phyloP scores from a whole-genome alignment of 2,113 vertebrate genomes.

The Octodon degus region DNA sequence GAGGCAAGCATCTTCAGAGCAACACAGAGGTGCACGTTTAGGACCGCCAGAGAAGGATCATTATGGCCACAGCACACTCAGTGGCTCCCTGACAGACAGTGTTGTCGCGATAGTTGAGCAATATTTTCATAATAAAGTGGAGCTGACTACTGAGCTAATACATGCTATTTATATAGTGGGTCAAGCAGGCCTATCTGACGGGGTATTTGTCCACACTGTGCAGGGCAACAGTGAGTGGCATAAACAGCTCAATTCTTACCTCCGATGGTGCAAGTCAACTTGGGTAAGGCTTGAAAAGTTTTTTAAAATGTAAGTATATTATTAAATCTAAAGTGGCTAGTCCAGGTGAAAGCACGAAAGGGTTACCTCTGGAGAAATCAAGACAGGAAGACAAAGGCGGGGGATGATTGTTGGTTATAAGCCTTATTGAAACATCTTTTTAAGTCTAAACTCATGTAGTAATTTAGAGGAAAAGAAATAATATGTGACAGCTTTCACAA shows the following conservation, averaged over 20 bases:
- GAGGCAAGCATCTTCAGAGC: neutral
- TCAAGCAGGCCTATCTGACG: neutral
- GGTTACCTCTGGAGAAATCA: neutral
- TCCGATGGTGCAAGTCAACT: neutral
- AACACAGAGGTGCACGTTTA: neutral
- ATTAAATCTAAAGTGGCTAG: neutral
- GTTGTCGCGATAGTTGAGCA: neutral
- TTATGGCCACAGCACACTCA: neutral
- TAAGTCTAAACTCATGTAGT: neutral
- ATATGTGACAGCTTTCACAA: neutral
- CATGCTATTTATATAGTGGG: neutral
- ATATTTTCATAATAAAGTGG: neutral
- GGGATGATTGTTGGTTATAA: neutral
- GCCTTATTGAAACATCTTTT: neutral
- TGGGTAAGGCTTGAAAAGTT: neutral
- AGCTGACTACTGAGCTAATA: neutral
- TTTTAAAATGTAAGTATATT: neutral
- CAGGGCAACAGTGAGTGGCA: neutral
- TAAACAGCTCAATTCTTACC: neutral
- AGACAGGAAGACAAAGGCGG: no score
- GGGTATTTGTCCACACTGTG: neutral
- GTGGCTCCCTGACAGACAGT: neutral
- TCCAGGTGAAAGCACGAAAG: neutral
- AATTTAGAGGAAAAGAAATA: slow-evolving; percentile 32
- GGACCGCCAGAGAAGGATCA: neutral